Evolutionary conservation across 2,888 invertebrate genomes (phyloP), one percentile per base, ranked within the genome.

Genomic region (Volucella inanis): DNA sequence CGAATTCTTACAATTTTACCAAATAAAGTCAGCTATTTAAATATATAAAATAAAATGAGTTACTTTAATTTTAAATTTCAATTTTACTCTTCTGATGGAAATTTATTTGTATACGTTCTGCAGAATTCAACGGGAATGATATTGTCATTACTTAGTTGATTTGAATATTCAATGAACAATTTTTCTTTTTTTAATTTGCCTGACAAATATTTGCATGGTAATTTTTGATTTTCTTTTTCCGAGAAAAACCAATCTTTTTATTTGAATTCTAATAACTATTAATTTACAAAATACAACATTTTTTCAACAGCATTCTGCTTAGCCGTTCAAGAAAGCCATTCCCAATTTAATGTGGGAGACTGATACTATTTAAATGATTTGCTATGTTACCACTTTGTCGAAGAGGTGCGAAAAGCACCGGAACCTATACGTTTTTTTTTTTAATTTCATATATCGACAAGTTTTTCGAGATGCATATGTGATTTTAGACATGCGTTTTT

Each of bases 91-190:
- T 31, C 31, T 1, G 31, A 15, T 39, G n/a, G 6, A 45, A 8
- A 41, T 0, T 14, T 31, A 31, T 47, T 38, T 47, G 1, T 31
- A 14, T 57, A 8, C 57, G 11, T 43, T 39, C 80, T 61, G 67
- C 85, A 85, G 85, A 85, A 85, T 85, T 81, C 77, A 81, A 76
- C 68, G 85, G 88, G 89, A 88, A 88, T 88, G 88, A 87, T 87
- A 87, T 87, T 89, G 89, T 87, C 85, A 88, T 89, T 88, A 89
- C 89, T 88, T 90, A 90, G 89, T 88, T 89, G 75, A 87, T 89
- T 90, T 89, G 88, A 89, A 90, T 90, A 90, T 90, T 90, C 89
- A 90, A 89, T 90, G 89, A 90, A 87, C 61, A 47, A 10, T 39
- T 65, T 31, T 31, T 6, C 31, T 39, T 59, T 47, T n/a, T 50